phyloP scores from a whole-genome alignment of 2,888 invertebrate genomes.

The Ophion obscuratus region DNA sequence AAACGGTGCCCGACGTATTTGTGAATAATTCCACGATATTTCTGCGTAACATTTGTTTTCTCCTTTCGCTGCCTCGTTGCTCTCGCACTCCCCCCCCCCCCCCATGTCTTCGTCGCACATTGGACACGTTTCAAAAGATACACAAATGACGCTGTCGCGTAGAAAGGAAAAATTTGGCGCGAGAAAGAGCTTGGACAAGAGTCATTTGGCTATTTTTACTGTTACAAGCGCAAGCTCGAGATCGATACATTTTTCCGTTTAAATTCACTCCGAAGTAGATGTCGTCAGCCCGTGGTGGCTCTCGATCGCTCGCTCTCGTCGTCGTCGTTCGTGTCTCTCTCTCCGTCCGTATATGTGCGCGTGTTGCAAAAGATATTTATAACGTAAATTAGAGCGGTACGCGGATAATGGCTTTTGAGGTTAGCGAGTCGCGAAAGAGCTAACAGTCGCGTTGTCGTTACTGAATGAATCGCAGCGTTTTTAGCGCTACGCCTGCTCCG shows the following conservation, averaged over 20 bases:
- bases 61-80: neutral
- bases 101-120: neutral
- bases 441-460: conserved; percentile 62
- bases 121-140: conserved; percentile 56
- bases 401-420: conserved; percentile 77
- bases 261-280: conserved; percentile 76
- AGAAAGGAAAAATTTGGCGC: conserved; percentile 65
- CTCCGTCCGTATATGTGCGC: conserved; percentile 28
- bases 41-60: conserved; percentile 18
- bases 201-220: conserved; percentile 76
- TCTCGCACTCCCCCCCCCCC: neutral
- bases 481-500: conserved; percentile 8
- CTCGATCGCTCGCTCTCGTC: conserved; percentile 32
- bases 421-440: conserved; percentile 72
- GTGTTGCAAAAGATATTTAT: conserved; percentile 70
- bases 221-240: conserved; percentile 55
- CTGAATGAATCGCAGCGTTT: conserved; percentile 41
- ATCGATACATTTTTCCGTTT: conserved; percentile 78
- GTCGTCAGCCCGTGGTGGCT: conserved; percentile 48
- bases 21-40: conserved; percentile 22
- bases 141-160: conserved; percentile 36
- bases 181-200: conserved; percentile 58
- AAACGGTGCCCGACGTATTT: neutral
- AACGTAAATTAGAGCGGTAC: conserved; percentile 71
- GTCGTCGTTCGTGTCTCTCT: conserved; percentile 60